Percentiles rank a stretch among this genome's conserved stretches.
These are phyloP conservation scores for Nyctalus aviator DNA, from an alignment of 2,797 vertebrate species.

Conservation along the genomic window DNA sequence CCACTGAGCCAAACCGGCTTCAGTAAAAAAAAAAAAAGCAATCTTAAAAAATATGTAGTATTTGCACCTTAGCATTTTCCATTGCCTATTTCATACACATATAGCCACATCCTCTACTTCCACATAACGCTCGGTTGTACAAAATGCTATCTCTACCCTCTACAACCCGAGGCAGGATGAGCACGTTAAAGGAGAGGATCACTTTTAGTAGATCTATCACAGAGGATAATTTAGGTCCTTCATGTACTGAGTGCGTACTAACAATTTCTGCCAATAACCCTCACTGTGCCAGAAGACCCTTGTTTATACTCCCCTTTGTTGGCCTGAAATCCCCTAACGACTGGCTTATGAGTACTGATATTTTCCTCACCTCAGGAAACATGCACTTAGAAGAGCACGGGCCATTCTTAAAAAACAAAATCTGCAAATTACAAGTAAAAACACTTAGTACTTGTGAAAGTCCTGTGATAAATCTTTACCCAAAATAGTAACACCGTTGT, in stretches of 20 bases:
- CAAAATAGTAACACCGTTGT: background rate
- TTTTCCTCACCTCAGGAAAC: background rate
- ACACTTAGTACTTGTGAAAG: background rate
- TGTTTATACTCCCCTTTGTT: background rate
- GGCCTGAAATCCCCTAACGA: background rate
- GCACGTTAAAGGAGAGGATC: constrained; percentile 2
- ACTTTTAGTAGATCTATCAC: background rate
- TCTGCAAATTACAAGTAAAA: constrained; percentile 19
- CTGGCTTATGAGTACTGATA: background rate
- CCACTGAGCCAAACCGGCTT: too few relatives aligned
- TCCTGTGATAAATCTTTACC: background rate
- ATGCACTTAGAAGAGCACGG: constrained; percentile 26
- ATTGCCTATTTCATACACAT: background rate
- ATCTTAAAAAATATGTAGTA: background rate
- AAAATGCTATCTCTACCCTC: background rate
- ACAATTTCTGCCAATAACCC: background rate
- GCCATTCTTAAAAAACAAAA: constrained; percentile 38
- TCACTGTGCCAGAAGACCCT: background rate
- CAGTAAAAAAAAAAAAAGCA: background rate
- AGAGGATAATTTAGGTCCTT: background rate
- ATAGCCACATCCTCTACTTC: background rate
- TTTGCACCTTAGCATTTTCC: constrained; percentile 19
- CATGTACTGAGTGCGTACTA: background rate
- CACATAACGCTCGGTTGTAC: background rate
- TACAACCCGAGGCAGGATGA: background rate